Evolutionary conservation across 2,888 invertebrate species (phyloP), one percentile per base, ranked within the genome.

Genomic region (Pandemis heparana): DNA sequence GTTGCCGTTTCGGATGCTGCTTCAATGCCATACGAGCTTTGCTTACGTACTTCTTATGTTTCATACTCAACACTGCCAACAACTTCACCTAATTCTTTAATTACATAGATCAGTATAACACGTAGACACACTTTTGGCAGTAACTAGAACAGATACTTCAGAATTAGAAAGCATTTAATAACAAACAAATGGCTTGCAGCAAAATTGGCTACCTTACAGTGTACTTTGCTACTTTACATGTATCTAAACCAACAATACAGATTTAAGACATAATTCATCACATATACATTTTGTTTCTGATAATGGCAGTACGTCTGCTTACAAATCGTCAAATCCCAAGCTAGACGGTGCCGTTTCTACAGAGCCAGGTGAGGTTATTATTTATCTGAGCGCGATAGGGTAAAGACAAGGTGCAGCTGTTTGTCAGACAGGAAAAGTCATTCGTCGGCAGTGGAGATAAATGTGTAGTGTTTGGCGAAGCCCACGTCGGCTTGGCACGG

Each of bases 401-500:
- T 80, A 80, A 83, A 82, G 79, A 83, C 76, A 75, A 79, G 79
- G 82, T 84, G 79, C 84, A 88, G 85, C 84, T 87, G 87, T 82
- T 85, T 79, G 77, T 80, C 79, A 79, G 85, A 87, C 84, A 85
- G 86, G 86, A 88, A 85, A 87, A 90, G 84, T 91, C 88, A 86
- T 87, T 85, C 86, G 87, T 83, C 83, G 83, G 84, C 79, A 76
- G 83, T 82, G 71, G 82, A 88, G 88, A 89, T 90, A 88, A 84
- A 88, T 87, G 89, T 89, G 71, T 69, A 85, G 86, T 87, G 85
- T 85, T 82, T 84, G 80, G 83, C 83, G 86, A 85, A 81, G 83
- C 82, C 80, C 86, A 81, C 87, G 85, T 87, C 82, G 85, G 85
- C 84, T 93, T 93, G 94, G 94, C 94, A 93, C 92, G 87, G 70